phyloP scores from a whole-genome alignment of 2,888 invertebrate species.

The Zele albiditarsus region DNA sequence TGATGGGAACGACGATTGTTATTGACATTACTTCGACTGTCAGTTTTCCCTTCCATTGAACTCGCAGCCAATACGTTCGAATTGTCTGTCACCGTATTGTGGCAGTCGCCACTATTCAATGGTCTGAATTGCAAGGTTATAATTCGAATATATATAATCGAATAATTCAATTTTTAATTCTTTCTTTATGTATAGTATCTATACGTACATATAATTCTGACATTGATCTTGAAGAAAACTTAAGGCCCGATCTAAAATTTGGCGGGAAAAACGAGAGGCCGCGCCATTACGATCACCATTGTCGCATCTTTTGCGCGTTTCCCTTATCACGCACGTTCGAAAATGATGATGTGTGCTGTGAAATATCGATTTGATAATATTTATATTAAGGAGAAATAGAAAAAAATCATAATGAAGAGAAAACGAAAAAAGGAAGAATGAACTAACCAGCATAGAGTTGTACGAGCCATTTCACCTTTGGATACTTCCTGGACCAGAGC shows the following conservation, averaged over 20 bases:
- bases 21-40: constrained; percentile 40
- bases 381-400: neutral
- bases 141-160: neutral
- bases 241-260: constrained; percentile 77
- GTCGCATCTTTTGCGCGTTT: constrained; percentile 75
- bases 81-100: constrained; percentile 56
- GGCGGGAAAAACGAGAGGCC: constrained; percentile 75
- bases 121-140: constrained; percentile 69
- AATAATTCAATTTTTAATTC: neutral
- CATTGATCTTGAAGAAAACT: constrained; percentile 78
- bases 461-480: constrained; percentile 75
- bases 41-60: constrained; percentile 52
- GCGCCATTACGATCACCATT: constrained; percentile 72
- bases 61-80: constrained; percentile 54
- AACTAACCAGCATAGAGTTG: constrained; percentile 77
- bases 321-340: constrained; percentile 76
- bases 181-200: neutral
- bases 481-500: constrained; percentile 76
- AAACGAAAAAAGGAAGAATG: neutral
- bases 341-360: constrained; percentile 77
- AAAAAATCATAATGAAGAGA: neutral
- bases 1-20: constrained; percentile 55
- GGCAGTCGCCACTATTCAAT: constrained; percentile 74
- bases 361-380: constrained; percentile 36
- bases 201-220: constrained; percentile 76